Base-by-base conservation (phyloP, 2,113 vertebrate genomes). In the Polypterus bichir region DNA sequence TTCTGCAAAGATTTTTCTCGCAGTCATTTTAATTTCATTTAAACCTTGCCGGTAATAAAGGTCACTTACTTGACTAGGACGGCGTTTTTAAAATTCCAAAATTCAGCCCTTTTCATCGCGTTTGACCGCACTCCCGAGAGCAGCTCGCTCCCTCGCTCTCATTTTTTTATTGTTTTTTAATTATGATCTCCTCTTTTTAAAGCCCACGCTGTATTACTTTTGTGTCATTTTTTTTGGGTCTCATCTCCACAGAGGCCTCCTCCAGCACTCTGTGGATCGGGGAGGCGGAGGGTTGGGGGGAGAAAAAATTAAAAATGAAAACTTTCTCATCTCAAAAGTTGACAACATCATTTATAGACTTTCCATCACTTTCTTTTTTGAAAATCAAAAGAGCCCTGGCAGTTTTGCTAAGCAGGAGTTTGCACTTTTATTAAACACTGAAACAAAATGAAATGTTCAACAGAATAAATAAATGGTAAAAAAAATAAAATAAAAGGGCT, bases 331-430 rank as follows among this genome's bases (percentile, higher is more conserved):
- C 62, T 56, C 52, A 67, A 6, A 59, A 65, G 66, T 58, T 64
- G 11, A 54, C 44, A 59, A 71, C 68, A 79, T 70, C 70, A 67
- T 74, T 73, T 68, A 69, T 68, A 61, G 59, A 53, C 56, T 68
- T 61, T 72, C 62, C 60, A 56, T 57, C 59, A 63, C 69, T 61
- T 76, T 77, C 76, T 73, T 74, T 66, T 74, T 74, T 78, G 69
- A 67, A 68, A 73, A 69, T 62, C 63, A 73, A 70, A 67, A 73
- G 72, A 77, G 76, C 72, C 60, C 4, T 59, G 71, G 69, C 69
- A 59, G 65, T 65, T 66, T 47, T 71, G 76, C 70, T 74, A 63
- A 48, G 49, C 58, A 46, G 49, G 57, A 74, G 70, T 70, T 69
- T 59, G 59, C 10, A 52, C 66, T 59, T 62, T 62, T 68, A 65